Percentiles rank a stretch among this genome's conserved stretches.
phyloP scores from a whole-genome alignment of 1,140 invertebrate genomes.

The Cotesia vestalis region DNA sequence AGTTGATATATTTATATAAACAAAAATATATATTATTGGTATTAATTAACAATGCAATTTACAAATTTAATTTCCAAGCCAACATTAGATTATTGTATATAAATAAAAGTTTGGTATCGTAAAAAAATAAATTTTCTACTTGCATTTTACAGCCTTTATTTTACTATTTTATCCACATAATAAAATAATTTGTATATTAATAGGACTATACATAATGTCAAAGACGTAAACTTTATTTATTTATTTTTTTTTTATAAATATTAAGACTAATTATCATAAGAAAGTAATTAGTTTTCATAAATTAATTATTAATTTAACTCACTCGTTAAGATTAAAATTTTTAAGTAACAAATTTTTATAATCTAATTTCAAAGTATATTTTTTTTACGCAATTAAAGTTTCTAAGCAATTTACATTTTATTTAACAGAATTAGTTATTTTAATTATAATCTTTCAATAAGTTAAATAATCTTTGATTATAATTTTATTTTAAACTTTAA shows the following conservation, averaged over 20 bases:
- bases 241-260: neutral
- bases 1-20: neutral
- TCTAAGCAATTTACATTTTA: too few species aligned
- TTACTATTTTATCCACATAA: conserved; percentile 48
- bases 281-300: conserved; percentile 9
- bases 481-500: conserved; percentile 45
- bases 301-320: too few species aligned
- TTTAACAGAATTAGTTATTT: too few species aligned
- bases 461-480: conserved; percentile 45
- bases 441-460: conserved; percentile 10
- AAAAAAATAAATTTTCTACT: conserved; percentile 19
- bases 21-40: neutral
- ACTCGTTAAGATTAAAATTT: conserved; percentile 9
- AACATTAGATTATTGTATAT: neutral
- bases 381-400: neutral
- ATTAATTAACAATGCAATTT: neutral
- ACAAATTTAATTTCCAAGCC: neutral
- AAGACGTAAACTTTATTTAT: conserved; percentile 35
- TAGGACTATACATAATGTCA: conserved; percentile 48
- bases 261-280: conserved; percentile 36
- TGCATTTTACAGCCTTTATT: conserved; percentile 38
- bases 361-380: neutral
- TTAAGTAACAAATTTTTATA: conserved; percentile 5
- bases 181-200: conserved; percentile 52
- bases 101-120: conserved; percentile 17